Base-by-base conservation (phyloP, 2,888 invertebrate genomes). In the Drosophila siamana region DNA sequence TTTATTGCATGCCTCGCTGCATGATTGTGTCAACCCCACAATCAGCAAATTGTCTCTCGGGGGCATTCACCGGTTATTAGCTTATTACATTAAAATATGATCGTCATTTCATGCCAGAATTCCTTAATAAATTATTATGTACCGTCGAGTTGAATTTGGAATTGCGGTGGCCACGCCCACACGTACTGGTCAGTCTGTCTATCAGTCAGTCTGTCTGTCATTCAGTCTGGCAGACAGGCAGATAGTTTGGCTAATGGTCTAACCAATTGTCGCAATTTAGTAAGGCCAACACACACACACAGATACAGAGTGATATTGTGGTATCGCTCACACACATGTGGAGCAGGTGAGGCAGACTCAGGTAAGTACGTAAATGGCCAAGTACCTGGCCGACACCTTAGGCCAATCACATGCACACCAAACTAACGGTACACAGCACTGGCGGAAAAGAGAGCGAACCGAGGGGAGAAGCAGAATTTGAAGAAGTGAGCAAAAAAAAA, bases 231-330 rank as follows among this genome's bases (percentile, higher is more conserved):
- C n/a, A 43, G 67, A 44, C 54, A 50, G 46, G 33, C 41, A 54
- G 47, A 62, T 56, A 47, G 63, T 71, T 69, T 64, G 64, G 63
- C 70, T 83, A 86, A 78, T 81, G 81, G 70, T 72, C 73, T 70
- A 85, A 66, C 74, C 85, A 88, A 86, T 87, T 88, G 89, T 86
- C 89, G 82, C 86, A 88, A 87, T 85, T 86, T 84, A 78, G 74
- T 75, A 54, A 80, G 86, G 40, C 69, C 74, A 74, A 61, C 67
- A 78, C 62, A 74, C 59, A 60, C 44, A 51, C 48, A 55, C 64
- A 36, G 26, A 64, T 24, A 46, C 57, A 75, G 19, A 4, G 11
- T 33, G 11, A 33, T 55, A 51, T 73, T 33, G 44, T 33, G n/a
- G 30, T 33, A 38, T 15, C 13, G 19, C n/a, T 43, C 33, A 44